These are phyloP conservation scores for Knipowitschia caucasica DNA, from an alignment of 2,797 vertebrate genomes.

Conservation along the genomic window DNA sequence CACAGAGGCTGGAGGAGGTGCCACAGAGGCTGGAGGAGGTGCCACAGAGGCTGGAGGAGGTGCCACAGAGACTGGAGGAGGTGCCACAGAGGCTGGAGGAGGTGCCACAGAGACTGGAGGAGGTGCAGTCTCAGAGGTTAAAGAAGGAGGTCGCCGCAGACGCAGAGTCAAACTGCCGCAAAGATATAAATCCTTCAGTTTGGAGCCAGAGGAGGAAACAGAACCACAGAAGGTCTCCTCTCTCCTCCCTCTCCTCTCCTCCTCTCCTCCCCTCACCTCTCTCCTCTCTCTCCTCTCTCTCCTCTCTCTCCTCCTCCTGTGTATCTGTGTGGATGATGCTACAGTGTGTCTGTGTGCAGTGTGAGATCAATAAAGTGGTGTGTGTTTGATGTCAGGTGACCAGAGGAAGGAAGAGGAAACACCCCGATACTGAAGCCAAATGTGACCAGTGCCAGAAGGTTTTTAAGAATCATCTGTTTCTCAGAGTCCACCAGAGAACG, in stretches of 20 bases:
- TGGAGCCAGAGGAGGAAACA: constrained; percentile 74
- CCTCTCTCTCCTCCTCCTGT: too few species aligned
- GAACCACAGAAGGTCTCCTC: constrained; percentile 46
- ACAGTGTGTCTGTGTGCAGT: too few species aligned
- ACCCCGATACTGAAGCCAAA: constrained; percentile 75
- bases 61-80: too few species aligned
- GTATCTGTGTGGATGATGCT: too few species aligned
- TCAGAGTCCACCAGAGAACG: constrained; percentile 88
- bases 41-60: background rate
- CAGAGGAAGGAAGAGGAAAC: constrained; percentile 79
- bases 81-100: background rate
- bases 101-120: constrained; percentile 61
- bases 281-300: too few species aligned
- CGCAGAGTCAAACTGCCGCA: constrained; percentile 82
- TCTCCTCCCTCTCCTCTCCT: too few species aligned
- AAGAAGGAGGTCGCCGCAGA: too few species aligned
- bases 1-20: constrained; percentile 58
- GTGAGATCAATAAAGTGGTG: background rate
- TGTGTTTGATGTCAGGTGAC: constrained; percentile 47
- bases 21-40: constrained; percentile 1
- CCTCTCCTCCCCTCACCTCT: too few species aligned
- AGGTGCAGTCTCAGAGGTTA: constrained; percentile 59
- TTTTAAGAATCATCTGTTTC: constrained; percentile 90
- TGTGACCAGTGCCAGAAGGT: constrained; percentile 92
- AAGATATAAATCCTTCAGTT: constrained; percentile 86